Evolutionary conservation across 1,140 invertebrate species (phyloP), one percentile per base, ranked within the genome.

Genomic region (Drosophila mauritiana): DNA sequence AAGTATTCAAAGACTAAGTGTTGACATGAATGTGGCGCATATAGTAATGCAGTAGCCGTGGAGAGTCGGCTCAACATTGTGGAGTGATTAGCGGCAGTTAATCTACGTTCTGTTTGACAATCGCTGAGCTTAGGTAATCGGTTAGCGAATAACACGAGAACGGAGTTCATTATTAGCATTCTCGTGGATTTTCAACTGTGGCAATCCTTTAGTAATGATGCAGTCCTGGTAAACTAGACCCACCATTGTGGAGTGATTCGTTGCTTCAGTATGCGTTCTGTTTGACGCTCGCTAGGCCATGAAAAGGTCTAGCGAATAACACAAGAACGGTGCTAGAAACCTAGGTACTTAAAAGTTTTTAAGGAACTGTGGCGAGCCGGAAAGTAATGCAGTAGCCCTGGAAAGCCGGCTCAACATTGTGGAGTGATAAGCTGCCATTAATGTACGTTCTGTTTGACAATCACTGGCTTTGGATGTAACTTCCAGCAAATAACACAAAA

Each of bases 381-480:
- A 31, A 31, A 74, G 77, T 85, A 70, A 70, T 78, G 81, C 52
- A 37, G 17, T 25, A 64, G 40, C 56, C 54, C 45, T 65, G 42
- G 40, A 20, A 64, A n/a, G 1, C 54, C 36, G 77, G 70, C 74
- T 57, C 15, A 57, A 72, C 81, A 90, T 42, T 75, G 34, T 85
- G 78, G 70, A 89, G 74, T 73, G 59, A 48, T 10, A 39, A 73
- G 63, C 48, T 61, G 75, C 55, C 58, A 39, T 73, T 64, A 53
- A 4, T 91, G 8, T 91, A 34, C 83, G 90, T 91, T 91, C 72
- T 83, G 64, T 88, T 90, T 80, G 90, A 91, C 90, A 85, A 80
- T 89, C 80, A 65, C 85, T 90, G 63, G 90, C 53, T 53, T 62
- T 53, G 27, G 15, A 0, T 8, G 61, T 7, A 39, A 45, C 57